Conservation (phyloP, 2,888 invertebrate species). For the Mycogona germanica region DNA sequence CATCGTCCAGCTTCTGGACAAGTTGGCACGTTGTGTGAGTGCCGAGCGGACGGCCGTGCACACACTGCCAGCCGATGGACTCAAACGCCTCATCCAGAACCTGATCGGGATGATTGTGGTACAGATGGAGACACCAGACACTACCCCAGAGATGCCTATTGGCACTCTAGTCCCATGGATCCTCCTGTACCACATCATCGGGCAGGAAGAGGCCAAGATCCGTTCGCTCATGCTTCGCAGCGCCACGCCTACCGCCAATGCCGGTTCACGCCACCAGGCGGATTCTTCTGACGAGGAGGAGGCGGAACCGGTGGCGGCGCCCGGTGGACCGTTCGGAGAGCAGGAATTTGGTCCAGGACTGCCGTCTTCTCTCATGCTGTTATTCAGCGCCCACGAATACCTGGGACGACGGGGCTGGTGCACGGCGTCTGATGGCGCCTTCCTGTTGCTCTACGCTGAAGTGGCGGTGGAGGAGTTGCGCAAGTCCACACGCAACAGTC, state of each 20-base stretch:
- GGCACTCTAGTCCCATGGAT: conserved; percentile 69
- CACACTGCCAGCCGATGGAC: conserved; percentile 32
- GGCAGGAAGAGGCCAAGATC: conserved; percentile 37
- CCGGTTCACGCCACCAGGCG: not conserved
- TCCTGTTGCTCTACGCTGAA: conserved; percentile 64
- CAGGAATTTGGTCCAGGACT: conserved; percentile 25
- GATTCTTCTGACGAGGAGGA: not conserved
- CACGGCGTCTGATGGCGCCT: conserved; percentile 57
- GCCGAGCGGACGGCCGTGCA: conserved; percentile 10
- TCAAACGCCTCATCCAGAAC: conserved; percentile 56
- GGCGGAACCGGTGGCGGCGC: not conserved
- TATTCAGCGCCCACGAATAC: conserved; percentile 74
- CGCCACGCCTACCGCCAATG: conserved; percentile 2
- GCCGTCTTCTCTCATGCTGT: conserved; percentile 49
- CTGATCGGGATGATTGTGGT: conserved; percentile 61
- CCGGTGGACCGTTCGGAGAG: not conserved
- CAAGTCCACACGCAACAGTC: conserved; percentile 22
- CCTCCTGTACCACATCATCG: conserved; percentile 62
- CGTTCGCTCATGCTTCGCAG: conserved; percentile 18
- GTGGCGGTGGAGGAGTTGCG: conserved; percentile 39
- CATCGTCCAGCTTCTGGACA: conserved; percentile 15
- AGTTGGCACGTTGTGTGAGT: conserved; percentile 20
- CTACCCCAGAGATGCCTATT: conserved; percentile 49
- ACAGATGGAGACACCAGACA: conserved; percentile 58
- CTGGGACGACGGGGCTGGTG: conserved; percentile 70